Percentiles rank a stretch among this genome's conserved stretches.
Evolutionary conservation across 2,797 vertebrate species (phyloP).

Genomic region (Halcyon smyrnensis): DNA sequence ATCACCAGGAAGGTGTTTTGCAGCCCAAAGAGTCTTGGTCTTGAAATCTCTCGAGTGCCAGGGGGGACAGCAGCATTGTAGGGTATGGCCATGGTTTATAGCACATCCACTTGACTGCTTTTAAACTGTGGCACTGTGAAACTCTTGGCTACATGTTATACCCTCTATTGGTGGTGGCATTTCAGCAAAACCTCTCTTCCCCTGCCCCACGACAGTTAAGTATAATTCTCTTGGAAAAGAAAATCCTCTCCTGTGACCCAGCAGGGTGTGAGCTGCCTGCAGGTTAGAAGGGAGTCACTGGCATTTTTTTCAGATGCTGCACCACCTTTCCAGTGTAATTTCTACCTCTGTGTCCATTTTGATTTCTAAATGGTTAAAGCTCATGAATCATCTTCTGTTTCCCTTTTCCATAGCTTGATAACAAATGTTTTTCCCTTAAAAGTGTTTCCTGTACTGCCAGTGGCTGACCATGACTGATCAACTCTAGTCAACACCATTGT

Average conservation of each 20-base stretch:
- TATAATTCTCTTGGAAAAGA: background rate
- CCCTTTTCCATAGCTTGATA: constrained; percentile 17
- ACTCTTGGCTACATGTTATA: background rate
- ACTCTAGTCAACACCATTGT: background rate
- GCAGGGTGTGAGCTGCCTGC: background rate
- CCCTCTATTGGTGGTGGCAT: background rate
- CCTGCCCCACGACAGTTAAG: rapidly evolving
- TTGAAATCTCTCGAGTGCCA: background rate
- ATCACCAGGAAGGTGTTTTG: background rate
- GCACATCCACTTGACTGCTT: background rate
- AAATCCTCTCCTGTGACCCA: background rate
- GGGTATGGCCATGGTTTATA: background rate
- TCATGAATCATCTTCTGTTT: constrained; percentile 35
- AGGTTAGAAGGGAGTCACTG: background rate
- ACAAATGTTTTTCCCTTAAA: background rate
- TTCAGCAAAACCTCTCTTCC: background rate
- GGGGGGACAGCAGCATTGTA: background rate
- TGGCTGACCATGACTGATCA: background rate
- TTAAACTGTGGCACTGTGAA: background rate
- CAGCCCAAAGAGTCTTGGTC: background rate
- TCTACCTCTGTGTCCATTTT: background rate
- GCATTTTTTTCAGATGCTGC: background rate
- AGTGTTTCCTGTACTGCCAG: background rate
- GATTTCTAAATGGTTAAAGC: constrained; percentile 6
- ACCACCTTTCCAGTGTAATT: background rate